These are phyloP conservation scores for Diachrysia chrysitis DNA, from an alignment of 2,888 invertebrate genomes.

Conservation along the genomic window DNA sequence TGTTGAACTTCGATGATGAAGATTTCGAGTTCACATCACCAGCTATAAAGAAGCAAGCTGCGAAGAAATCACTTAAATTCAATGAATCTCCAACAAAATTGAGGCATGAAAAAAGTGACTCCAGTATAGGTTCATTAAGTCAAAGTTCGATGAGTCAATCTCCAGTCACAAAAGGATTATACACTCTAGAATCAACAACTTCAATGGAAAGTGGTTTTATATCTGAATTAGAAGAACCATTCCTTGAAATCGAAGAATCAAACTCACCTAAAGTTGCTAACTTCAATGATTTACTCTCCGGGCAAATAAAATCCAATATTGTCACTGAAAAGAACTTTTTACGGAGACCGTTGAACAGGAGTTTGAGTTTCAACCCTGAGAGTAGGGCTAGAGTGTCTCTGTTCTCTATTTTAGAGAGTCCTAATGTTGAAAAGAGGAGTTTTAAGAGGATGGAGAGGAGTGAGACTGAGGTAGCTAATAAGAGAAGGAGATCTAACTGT, in stretches of 20 bases:
- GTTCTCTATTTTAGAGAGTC: constrained; percentile 75
- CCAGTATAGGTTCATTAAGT: constrained; percentile 77
- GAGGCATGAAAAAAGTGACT: constrained; percentile 76
- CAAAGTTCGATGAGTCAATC: constrained; percentile 73
- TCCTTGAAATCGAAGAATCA: constrained; percentile 81
- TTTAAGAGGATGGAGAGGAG: constrained; percentile 91
- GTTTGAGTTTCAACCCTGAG: constrained; percentile 78
- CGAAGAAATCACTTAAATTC: constrained; percentile 83
- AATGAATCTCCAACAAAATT: constrained; percentile 76
- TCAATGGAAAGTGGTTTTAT: constrained; percentile 86
- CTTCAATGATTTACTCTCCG: constrained; percentile 78
- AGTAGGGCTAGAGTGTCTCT: constrained; percentile 70
- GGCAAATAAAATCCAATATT: constrained; percentile 75
- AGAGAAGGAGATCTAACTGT: constrained; percentile 71
- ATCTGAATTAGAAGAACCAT: constrained; percentile 84
- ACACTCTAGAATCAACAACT: constrained; percentile 77
- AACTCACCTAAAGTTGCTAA: constrained; percentile 82
- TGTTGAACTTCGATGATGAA: constrained; percentile 83
- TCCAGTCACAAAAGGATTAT: constrained; percentile 67
- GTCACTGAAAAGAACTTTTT: constrained; percentile 64
- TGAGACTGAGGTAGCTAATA: constrained; percentile 75
- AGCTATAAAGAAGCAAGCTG: constrained; percentile 72
- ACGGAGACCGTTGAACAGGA: constrained; percentile 69
- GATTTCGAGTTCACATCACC: constrained; percentile 84
- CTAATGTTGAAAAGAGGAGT: constrained; percentile 63